Evolutionary conservation across 1,140 invertebrate genomes (phyloP).

Genomic region (Drosophila grimshawi): DNA sequence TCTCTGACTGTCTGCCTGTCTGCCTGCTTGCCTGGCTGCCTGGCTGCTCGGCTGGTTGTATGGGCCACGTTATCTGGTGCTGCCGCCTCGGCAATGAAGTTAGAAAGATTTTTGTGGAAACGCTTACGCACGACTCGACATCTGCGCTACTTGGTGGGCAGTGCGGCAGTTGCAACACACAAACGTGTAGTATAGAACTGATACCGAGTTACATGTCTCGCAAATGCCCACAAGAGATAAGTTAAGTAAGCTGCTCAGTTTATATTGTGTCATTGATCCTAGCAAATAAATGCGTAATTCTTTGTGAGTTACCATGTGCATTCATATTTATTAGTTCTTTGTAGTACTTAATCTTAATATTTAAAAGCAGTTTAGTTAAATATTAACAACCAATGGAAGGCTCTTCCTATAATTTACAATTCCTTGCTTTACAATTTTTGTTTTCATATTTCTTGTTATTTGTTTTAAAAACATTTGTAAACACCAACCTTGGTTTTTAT

Average conservation of each 20-base stretch:
- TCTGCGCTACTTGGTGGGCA: slow-evolving; percentile 39
- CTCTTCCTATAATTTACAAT: no score
- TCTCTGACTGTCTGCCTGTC: slow-evolving; percentile 1
- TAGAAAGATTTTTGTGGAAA: slow-evolving; percentile 22
- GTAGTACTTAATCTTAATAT: no score
- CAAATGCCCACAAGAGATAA: slow-evolving; percentile 35
- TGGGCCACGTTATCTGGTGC: slow-evolving; percentile 43
- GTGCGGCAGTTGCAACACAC: slow-evolving; percentile 3
- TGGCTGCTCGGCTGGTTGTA: background rate
- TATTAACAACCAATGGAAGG: no score
- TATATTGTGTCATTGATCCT: slow-evolving; percentile 6
- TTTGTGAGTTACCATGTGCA: no score
- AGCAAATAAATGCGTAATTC: background rate
- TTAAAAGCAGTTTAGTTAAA: no score
- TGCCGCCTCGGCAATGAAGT: slow-evolving; percentile 49
- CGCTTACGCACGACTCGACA: slow-evolving; percentile 25
- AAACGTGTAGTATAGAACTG: slow-evolving; percentile 28
- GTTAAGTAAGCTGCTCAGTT: background rate
- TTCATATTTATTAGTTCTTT: no score
- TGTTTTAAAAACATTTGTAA: no score
- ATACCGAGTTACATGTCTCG: slow-evolving; percentile 30
- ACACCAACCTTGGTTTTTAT: no score
- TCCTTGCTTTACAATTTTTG: no score
- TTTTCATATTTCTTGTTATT: no score
- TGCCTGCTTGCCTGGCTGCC: background rate